Evolutionary conservation across 2,797 vertebrate species (phyloP).

Genomic region (Xenentodon cancila): DNA sequence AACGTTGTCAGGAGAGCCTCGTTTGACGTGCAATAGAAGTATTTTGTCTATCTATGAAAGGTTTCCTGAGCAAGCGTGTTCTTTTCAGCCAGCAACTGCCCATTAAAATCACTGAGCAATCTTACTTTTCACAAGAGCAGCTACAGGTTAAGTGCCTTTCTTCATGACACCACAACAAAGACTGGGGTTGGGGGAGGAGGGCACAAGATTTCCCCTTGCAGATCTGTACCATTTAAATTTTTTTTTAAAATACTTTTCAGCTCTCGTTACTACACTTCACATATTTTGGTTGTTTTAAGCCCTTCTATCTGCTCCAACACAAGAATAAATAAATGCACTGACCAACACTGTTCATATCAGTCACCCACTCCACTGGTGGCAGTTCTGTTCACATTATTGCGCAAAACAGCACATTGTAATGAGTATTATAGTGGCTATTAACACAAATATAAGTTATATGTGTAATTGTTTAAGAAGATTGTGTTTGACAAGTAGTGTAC

Average conservation of each 20-base stretch:
- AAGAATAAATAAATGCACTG: constrained; percentile 6
- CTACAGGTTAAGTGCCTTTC: constrained; percentile 62
- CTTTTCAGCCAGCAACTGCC: constrained; percentile 7
- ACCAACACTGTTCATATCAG: constrained; percentile 38
- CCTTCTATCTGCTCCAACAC: neutral
- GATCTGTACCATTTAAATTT: constrained; percentile 33
- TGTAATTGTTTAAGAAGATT: too few relatives aligned
- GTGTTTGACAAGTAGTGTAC: too few relatives aligned
- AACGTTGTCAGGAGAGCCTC: neutral
- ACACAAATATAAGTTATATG: too few relatives aligned
- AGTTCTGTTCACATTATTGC: constrained; percentile 12
- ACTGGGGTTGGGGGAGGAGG: neutral
- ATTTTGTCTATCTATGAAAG: constrained; percentile 12
- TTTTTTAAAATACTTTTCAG: constrained; percentile 19
- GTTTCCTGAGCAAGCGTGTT: neutral
- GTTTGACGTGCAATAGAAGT: constrained; percentile 41
- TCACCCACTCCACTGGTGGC: constrained; percentile 20
- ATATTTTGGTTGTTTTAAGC: constrained; percentile 1
- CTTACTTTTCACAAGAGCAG: constrained; percentile 16
- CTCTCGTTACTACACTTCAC: neutral
- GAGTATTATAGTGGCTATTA: neutral
- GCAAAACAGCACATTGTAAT: constrained; percentile 45
- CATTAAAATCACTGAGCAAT: constrained; percentile 18
- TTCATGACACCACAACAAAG: constrained; percentile 24
- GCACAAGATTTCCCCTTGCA: constrained; percentile 10